Evolutionary conservation across 2,113 vertebrate species (phyloP).

Genomic region (Chlorodrepanis virens): DNA sequence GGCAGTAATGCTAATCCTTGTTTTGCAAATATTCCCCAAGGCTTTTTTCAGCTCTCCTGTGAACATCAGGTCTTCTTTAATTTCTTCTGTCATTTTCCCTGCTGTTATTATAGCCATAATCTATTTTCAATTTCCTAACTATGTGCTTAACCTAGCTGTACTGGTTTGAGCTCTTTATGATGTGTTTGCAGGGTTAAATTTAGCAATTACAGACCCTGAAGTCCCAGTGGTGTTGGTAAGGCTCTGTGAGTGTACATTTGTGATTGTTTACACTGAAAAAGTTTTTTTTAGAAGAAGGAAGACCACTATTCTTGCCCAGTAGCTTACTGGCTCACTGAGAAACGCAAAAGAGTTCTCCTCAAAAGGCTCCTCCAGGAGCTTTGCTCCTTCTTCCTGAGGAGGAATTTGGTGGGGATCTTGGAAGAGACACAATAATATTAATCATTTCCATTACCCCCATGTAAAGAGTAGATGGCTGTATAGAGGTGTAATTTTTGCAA

Average conservation of each 20-base stretch:
- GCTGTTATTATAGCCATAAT: neutral
- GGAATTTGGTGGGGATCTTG: neutral
- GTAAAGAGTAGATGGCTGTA: neutral
- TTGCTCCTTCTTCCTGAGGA: neutral
- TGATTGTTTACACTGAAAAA: neutral
- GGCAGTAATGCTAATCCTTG: conserved; percentile 3
- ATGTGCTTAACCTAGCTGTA: neutral
- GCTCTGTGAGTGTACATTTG: neutral
- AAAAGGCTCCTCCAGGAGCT: neutral
- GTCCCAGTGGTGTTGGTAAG: neutral
- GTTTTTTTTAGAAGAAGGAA: neutral
- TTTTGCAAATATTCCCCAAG: conserved; percentile 32
- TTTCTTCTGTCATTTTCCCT: neutral
- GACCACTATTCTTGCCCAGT: neutral
- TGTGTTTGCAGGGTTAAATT: neutral
- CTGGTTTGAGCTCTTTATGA: neutral
- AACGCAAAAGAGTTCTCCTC: neutral
- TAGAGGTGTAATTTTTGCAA: neutral
- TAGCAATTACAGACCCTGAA: neutral
- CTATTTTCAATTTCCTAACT: neutral
- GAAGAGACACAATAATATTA: neutral
- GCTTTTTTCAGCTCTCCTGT: neutral
- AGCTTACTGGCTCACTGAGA: neutral
- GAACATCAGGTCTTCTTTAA: neutral
- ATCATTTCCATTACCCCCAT: neutral